Evolutionary conservation across 2,797 vertebrate genomes (phyloP).

Genomic region (Tragopan temminckii): DNA sequence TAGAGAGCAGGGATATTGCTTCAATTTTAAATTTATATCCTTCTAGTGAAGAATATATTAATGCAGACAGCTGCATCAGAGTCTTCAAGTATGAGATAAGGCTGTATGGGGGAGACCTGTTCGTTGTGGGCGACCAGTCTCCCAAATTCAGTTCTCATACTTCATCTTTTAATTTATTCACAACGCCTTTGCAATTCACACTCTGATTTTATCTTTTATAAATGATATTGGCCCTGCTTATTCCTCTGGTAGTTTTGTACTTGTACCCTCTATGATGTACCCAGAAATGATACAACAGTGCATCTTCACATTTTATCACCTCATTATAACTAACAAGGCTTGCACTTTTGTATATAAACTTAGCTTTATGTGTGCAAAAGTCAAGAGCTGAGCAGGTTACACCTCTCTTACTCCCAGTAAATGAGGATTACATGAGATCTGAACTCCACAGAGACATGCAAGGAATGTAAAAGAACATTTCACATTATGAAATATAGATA

Average conservation of each 20-base stretch:
- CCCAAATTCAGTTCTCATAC: slow-evolving; percentile 57
- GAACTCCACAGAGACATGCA: slow-evolving; percentile 1
- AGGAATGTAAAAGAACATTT: not conserved
- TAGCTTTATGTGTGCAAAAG: not conserved
- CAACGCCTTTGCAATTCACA: slow-evolving; percentile 62
- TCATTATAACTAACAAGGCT: not conserved
- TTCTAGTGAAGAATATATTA: not conserved
- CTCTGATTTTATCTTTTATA: slow-evolving; percentile 34
- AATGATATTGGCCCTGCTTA: not conserved
- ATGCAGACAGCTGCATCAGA: not conserved
- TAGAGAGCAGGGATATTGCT: not conserved
- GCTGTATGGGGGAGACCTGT: slow-evolving; percentile 46
- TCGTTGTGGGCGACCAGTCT: slow-evolving; percentile 50
- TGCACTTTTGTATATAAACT: slow-evolving; percentile 2
- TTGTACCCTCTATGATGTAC: not conserved
- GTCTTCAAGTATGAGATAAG: slow-evolving; percentile 15
- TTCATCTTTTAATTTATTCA: slow-evolving; percentile 62
- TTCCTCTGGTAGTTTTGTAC: not conserved
- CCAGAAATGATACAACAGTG: not conserved
- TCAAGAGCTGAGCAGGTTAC: not conserved
- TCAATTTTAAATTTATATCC: not conserved
- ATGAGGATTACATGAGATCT: slow-evolving; percentile 3
- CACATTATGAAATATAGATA: not conserved
- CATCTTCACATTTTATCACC: not conserved
- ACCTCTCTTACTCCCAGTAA: not conserved